Evolutionary conservation across 2,113 vertebrate species (phyloP), one percentile per base, ranked within the genome.

Genomic region (Nothobranchius kuhntae): DNA sequence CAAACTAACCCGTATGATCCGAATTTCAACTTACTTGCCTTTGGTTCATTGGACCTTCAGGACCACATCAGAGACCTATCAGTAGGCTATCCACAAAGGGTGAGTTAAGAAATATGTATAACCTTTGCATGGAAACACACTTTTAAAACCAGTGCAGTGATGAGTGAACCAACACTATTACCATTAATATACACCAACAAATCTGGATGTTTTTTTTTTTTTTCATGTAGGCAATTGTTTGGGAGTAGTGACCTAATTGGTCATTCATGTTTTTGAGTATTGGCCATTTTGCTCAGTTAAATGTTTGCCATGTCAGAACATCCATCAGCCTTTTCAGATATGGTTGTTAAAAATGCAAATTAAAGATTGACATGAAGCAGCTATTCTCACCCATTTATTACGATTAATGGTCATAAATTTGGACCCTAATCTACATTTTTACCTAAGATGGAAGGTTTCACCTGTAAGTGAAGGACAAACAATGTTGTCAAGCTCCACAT

Each of bases 391-490:
- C 51, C 14, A 44, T 40, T 45, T 21, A 54, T 44, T 9, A 30
- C n/a, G 61, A 65, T 69, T 4, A 38, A 51, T 63, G 48, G 17
- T 75, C 45, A 38, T 10, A 13, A 46, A 57, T 70, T 42, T 69
- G 3, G 14, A 4, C 15, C 47, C 61, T 60, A 71, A 59, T 53
- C 13, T 60, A 30, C 48, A 46, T 14, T 61, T 65, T 59, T 26
- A 15, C 30, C 45, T 0, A 9, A 45, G 11, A 42, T 50, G 36
- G 13, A 65, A 57, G 24, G 1, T 17, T 78, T 4, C 67, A 24
- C 30, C 7, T 17, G 10, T 52, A 71, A 53, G 30, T 38, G 38
- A 69, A 75, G 70, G 78, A 72, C 47, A 69, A 62, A 71, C 38
- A 62, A 14, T 47, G 13, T 65, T 81, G 11, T 70, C 73, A 51